phyloP scores from a whole-genome alignment of 2,888 invertebrate genomes.

The Danaus chrysippus region DNA sequence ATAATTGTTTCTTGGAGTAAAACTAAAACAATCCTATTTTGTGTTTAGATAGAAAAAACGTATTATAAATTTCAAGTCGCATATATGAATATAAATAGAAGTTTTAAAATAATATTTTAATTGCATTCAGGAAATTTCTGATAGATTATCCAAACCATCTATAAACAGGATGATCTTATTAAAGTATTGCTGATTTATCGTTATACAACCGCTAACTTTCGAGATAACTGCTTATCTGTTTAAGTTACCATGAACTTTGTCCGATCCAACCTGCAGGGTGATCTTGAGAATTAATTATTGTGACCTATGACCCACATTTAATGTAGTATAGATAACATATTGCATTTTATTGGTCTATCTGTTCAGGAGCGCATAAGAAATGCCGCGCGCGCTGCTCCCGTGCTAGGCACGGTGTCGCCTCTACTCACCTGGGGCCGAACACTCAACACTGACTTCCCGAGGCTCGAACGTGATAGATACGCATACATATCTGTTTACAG shows the following conservation, averaged over 20 bases:
- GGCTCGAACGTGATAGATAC: slow-evolving; percentile 57
- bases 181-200: neutral
- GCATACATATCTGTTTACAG: slow-evolving; percentile 49
- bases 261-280: slow-evolving; percentile 1
- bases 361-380: slow-evolving; percentile 60
- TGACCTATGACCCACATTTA: slow-evolving; percentile 17
- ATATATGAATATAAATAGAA: too few species aligned
- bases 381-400: slow-evolving; percentile 72
- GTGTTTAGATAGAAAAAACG: neutral
- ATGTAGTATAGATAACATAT: slow-evolving; percentile 2
- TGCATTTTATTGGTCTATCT: slow-evolving; percentile 28
- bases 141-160: neutral
- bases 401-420: slow-evolving; percentile 73
- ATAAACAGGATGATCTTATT: neutral
- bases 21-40: neutral
- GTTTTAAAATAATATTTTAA: neutral
- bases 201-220: neutral
- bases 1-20: neutral
- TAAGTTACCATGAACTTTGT: neutral
- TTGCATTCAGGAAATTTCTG: neutral
- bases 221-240: neutral
- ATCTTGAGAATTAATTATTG: slow-evolving; percentile 17
- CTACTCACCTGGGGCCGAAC: slow-evolving; percentile 72
- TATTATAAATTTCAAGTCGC: too few species aligned
- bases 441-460: slow-evolving; percentile 67